Evolutionary conservation across 1,140 invertebrate genomes (phyloP).

Genomic region (Ooceraea biroi): DNA sequence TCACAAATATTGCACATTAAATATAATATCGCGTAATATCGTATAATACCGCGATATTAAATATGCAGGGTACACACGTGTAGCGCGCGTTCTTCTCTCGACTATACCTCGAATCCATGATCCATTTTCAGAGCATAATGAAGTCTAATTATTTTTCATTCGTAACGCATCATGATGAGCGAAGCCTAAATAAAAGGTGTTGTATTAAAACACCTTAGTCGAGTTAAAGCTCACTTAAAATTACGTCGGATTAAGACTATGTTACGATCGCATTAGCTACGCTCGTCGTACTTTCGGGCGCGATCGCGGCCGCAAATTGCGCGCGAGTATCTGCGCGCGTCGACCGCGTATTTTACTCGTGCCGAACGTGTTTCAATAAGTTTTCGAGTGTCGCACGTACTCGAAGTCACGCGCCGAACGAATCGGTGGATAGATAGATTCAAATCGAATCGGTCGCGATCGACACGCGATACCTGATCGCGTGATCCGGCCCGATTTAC

Average conservation of each 20-base stretch:
- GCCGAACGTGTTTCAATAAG: conserved; percentile 52
- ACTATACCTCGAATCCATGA: no score
- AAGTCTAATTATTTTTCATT: no score
- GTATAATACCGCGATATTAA: no score
- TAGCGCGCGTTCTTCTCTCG: no score
- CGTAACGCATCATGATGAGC: no score
- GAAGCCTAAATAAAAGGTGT: no score
- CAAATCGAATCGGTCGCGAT: conserved; percentile 65
- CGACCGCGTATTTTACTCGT: conserved; percentile 35
- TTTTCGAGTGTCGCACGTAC: conserved; percentile 36
- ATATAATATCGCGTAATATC: background rate
- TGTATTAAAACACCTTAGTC: conserved; percentile 6
- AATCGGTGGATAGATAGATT: conserved; percentile 52
- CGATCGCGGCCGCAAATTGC: background rate
- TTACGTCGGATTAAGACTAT: background rate
- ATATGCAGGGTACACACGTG: no score
- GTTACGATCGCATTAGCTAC: background rate
- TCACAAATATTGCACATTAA: conserved; percentile 4
- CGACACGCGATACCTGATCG: conserved; percentile 49
- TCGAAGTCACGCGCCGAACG: conserved; percentile 49
- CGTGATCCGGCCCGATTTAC: conserved; percentile 72
- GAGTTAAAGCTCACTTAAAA: background rate
- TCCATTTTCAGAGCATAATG: no score
- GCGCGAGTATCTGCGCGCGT: conserved; percentile 8
- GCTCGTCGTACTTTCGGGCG: conserved; percentile 10